Evolutionary conservation across 2,113 vertebrate genomes (phyloP), one percentile per base, ranked within the genome.

Genomic region (Cettia cetti): DNA sequence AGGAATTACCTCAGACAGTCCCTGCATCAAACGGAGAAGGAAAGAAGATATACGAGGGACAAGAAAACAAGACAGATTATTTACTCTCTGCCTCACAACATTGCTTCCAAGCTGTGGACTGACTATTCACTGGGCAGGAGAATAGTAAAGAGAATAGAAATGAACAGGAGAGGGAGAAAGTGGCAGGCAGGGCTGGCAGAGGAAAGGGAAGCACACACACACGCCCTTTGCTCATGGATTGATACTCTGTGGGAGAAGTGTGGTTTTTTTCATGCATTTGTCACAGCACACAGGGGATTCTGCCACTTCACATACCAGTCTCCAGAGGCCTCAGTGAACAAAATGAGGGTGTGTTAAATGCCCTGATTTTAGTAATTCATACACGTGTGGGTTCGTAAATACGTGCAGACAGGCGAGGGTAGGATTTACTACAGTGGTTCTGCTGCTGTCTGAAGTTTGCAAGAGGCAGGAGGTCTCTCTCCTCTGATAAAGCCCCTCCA

Each of bases 161-260:
- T 21, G 37, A 68, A 35, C 2, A 2, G 15, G 14, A 70, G n/a
- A 72, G 40, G 1, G 16, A 17, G 54, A 45, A 47, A 53, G 69
- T 42, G 71, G 37, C 70, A 37, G 71, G 60, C 76, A 84, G 47
- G 24, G 72, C 79, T 63, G 50, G 42, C 54, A 90, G 65, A 52
- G 61, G 78, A 71, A 53, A 65, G 61, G 52, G 57, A 44, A 35
- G 24, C 44, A 31, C 23, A 5, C 68, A 7, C 21, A 2, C n/a
- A n/a, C 45, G 0, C 16, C 28, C 21, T 49, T 57, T 85, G n/a
- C 37, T 76, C 10, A 12, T 49, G 28, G 40, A 31, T 19, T 1
- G 0, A 33, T 69, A 23, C 16, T 85, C 56, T 0, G 0, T 37
- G 53, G 9, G 26, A 10, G 16, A 89, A 64, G 22, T 8, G 21